These are phyloP conservation scores for Osmerus eperlanus DNA, from an alignment of 2,113 vertebrate genomes.

Conservation along the genomic window DNA sequence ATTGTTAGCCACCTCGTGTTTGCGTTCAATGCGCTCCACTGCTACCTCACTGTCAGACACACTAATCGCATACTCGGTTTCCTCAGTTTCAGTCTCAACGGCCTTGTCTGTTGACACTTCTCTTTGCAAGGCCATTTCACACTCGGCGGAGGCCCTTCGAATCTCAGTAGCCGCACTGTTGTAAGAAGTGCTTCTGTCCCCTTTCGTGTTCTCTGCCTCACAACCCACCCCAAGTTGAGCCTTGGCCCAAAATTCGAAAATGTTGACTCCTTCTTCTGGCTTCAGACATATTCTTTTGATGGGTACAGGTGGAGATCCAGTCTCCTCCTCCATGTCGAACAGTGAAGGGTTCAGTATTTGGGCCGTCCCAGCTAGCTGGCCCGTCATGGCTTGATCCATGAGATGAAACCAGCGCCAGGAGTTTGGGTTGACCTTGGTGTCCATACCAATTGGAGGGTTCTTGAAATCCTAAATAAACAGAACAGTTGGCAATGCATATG, in stretches of 20 bases:
- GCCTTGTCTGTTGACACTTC: not conserved
- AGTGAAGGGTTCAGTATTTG: conserved; percentile 20
- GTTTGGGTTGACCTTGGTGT: conserved; percentile 16
- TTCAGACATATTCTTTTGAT: conserved; percentile 40
- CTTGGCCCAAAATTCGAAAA: conserved; percentile 27
- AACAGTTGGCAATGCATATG: not conserved
- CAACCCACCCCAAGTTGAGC: not conserved
- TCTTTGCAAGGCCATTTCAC: not conserved
- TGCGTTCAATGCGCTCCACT: not conserved
- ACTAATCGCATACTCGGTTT: conserved; percentile 14
- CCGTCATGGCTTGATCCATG: conserved; percentile 57
- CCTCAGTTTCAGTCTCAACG: conserved; percentile 1
- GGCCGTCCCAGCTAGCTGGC: conserved; percentile 39
- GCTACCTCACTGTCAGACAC: not conserved
- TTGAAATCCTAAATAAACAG: conserved; percentile 48
- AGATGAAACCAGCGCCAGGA: conserved; percentile 64
- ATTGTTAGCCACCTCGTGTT: not conserved
- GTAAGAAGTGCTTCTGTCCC: not conserved
- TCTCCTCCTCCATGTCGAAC: conserved; percentile 21
- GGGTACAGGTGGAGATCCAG: conserved; percentile 14
- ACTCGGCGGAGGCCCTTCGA: not conserved
- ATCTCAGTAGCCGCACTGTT: not conserved
- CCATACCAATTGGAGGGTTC: conserved; percentile 50
- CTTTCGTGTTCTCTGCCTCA: conserved; percentile 1
- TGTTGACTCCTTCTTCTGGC: conserved; percentile 34